Base-by-base conservation (phyloP, 2,797 vertebrate species). In the Rhynchonycteris naso region DNA sequence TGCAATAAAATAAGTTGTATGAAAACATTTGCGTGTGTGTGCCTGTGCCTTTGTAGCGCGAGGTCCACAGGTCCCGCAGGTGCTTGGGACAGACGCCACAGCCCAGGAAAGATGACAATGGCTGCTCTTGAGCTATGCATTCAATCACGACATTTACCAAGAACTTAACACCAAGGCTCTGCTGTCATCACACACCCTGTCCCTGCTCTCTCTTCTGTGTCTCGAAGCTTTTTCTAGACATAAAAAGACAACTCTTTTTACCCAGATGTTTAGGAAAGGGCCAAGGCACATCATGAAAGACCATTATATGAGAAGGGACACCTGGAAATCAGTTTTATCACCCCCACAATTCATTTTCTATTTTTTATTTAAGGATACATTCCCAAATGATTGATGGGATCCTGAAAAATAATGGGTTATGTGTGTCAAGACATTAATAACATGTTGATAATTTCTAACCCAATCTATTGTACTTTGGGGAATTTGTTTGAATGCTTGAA, bases 181-280 rank as follows among this genome's bases (percentile, higher is more conserved):
- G 47, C 79, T 19, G 11, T 82, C 26, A 56, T 82, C 38, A 79
- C 18, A 22, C 14, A n/a, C 26, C 2, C 4, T 9, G 30, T 71
- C n/a, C 14, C 28, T 33, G 30, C 88, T 50, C 35, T 69, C 75
- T 19, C 10, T 80, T 78, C 56, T 94, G 75, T 82, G 21, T 59
- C 56, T 63, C 26, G 26, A 66, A 38, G 3, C 38, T 66, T 82
- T 90, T 66, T 18, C 30, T 61, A 59, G 58, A 43, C 18, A 19
- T 66, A 66, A 43, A 76, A 95, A 84, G 72, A 75, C 85, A 72
- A 92, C 74, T 82, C 47, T 38, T 91, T 10, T 84, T 92, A 50
- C 26, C 19, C 13, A 63, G 4, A 26, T 89, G 24, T 90, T 68
- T 78, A 50, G 43, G 54, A 24, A 72, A 50, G 19, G 56, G 26